Conservation (phyloP, 2,888 invertebrate species). For the Rotaria socialis region DNA sequence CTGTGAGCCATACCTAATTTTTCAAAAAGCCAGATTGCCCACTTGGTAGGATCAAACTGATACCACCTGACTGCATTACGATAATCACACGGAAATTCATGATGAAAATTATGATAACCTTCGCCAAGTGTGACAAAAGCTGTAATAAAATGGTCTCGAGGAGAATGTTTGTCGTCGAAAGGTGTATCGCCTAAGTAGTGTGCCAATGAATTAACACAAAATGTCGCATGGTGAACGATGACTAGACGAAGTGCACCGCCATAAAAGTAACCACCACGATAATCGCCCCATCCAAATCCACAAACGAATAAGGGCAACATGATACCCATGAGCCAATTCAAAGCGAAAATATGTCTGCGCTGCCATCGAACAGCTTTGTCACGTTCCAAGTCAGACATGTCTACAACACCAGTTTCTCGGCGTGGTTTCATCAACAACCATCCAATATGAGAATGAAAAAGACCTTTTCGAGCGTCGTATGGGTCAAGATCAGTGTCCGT, state of each 20-base stretch:
- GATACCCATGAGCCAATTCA: slow-evolving; percentile 76
- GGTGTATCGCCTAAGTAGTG: slow-evolving; percentile 86
- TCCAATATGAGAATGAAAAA: slow-evolving; percentile 91
- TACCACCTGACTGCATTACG: too few species aligned
- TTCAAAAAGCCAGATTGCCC: too few species aligned
- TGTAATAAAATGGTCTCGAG: slow-evolving; percentile 72
- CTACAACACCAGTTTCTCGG: slow-evolving; percentile 67
- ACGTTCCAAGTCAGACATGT: slow-evolving; percentile 73
- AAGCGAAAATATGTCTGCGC: slow-evolving; percentile 66
- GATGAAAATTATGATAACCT: slow-evolving; percentile 91
- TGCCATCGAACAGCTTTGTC: slow-evolving; percentile 78
- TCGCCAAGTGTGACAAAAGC: slow-evolving; percentile 66
- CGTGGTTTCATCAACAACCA: slow-evolving; percentile 84
- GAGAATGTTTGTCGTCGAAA: slow-evolving; percentile 76
- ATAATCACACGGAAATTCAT: slow-evolving; percentile 87
- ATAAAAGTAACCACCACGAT: slow-evolving; percentile 63
- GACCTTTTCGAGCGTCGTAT: slow-evolving; percentile 68
- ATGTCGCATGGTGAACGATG: slow-evolving; percentile 69
- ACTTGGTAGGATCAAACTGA: too few species aligned
- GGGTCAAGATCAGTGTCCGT: slow-evolving; percentile 61
- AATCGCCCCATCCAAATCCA: too few species aligned
- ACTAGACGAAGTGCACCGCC: slow-evolving; percentile 75
- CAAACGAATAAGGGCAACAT: slow-evolving; percentile 65
- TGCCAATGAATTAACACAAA: slow-evolving; percentile 72
- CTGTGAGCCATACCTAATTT: too few species aligned